Evolutionary conservation across 2,888 invertebrate species (phyloP).

Genomic region (Sphinx pinastri): DNA sequence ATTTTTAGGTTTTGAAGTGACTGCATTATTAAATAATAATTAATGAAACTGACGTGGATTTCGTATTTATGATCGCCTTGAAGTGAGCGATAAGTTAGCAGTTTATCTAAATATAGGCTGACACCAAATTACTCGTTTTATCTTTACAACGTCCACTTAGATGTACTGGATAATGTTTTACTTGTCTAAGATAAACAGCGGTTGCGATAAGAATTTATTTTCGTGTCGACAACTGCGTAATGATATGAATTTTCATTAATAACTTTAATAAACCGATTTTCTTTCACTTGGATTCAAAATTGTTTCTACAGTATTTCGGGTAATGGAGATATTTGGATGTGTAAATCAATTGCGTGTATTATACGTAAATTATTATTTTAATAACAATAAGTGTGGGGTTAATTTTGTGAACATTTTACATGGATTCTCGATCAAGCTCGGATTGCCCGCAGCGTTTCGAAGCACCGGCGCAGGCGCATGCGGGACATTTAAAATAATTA

Average conservation of each 20-base stretch:
- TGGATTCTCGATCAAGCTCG: constrained; percentile 72
- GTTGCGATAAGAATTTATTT: constrained; percentile 25
- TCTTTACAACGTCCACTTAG: constrained; percentile 26
- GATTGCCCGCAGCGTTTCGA: constrained; percentile 65
- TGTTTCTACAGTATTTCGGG: background rate
- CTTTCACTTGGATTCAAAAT: background rate
- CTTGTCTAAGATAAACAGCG: constrained; percentile 24
- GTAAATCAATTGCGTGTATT: constrained; percentile 20
- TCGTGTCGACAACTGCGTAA: constrained; percentile 9
- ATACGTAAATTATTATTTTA: constrained; percentile 11
- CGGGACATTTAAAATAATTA: constrained; percentile 85
- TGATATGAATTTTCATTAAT: constrained; percentile 2
- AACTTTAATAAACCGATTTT: background rate
- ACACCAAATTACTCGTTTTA: constrained; percentile 26
- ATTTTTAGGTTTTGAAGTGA: constrained; percentile 40
- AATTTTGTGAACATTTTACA: constrained; percentile 67
- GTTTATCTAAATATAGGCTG: constrained; percentile 24
- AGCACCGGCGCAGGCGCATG: constrained; percentile 56
- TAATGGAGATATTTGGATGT: constrained; percentile 9
- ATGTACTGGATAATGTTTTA: constrained; percentile 28
- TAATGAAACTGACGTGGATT: constrained; percentile 38
- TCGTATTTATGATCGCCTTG: constrained; percentile 49
- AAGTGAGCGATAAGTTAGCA: constrained; percentile 56
- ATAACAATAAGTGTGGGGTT: constrained; percentile 30
- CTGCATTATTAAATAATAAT: constrained; percentile 33